Evolutionary conservation across 1,140 invertebrate genomes (phyloP), one percentile per base, ranked within the genome.

Genomic region (Drosophila kepulauana): DNA sequence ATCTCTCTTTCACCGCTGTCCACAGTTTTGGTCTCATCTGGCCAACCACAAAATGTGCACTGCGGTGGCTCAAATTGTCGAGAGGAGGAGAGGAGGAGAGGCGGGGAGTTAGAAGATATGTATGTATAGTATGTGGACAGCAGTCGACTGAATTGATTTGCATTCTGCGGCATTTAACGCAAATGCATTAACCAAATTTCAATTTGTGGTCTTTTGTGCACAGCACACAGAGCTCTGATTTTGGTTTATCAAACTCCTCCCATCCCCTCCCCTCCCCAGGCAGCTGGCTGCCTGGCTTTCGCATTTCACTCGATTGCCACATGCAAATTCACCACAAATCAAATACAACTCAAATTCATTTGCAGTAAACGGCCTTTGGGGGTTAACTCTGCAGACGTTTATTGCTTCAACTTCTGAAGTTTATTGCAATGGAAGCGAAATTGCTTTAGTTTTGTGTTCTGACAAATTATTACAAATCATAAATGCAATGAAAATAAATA

Each of bases 121-220:
- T 25, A 5, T 43, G n/a, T 8, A 10, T 7, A 3, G 2, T n/a
- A 13, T 63, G 35, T 33, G 4, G 28, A 8, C 62, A 43, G 33
- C 46, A 45, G 49, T 54, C 68, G 65, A 7, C 33, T 46, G 57
- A 62, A 69, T 69, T 74, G 65, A 74, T 69, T 68, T 69, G 57
- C 65, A 74, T 68, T 68, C 56, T 59, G 71, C 13, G 46, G 56
- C 64, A 68, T 52, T 66, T 67, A 46, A 51, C 48, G 30, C n/a
- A 48, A 56, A 45, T 51, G 57, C 56, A 62, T 61, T 61, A 68
- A 61, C 46, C 41, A 64, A 72, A 58, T 58, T 58, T 57, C 69
- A 66, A 72, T 66, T 66, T 65, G 35, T 8, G 61, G 35, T 15
- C 41, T 16, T 11, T 41, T 57, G 54, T 59, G 8, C 10, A 11